Evolutionary conservation across 2,888 invertebrate species (phyloP), one percentile per base, ranked within the genome.

Genomic region (Ochlodes sylvanus): DNA sequence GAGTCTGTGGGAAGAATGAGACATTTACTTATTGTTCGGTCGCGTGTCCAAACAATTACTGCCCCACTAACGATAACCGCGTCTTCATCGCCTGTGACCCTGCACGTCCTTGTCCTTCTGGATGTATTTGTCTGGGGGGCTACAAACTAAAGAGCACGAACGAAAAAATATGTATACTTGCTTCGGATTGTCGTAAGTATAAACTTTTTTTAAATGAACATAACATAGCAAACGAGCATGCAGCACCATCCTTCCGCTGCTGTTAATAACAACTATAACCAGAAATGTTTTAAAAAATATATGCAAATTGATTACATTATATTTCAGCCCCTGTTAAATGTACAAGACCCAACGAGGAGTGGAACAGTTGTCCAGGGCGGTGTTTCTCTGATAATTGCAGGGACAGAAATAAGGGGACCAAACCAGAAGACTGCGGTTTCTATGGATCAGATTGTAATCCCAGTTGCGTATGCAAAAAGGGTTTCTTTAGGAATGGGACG

Each of bases 171-270:
- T 86, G 85, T 72, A 75, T 85, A 7, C 65, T 81, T 3, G 75
- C 81, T 66, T 74, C 77, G 0, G 83, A 83, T 19, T 85, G 84
- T 66, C 80, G 84, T 84, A 77, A 77, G 83, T 78, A 63, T 52
- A 2, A 50, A 47, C n/a, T 50, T n/a, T n/a, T n/a, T n/a, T n/a
- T n/a, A 27, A 34, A n/a, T n/a, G n/a, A n/a, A n/a, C n/a, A n/a
- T n/a, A n/a, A n/a, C n/a, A n/a, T n/a, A n/a, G n/a, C n/a, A n/a
- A n/a, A n/a, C n/a, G n/a, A n/a, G n/a, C n/a, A n/a, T n/a, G n/a
- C n/a, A n/a, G n/a, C n/a, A n/a, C n/a, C n/a, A n/a, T n/a, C n/a
- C n/a, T n/a, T n/a, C n/a, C n/a, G n/a, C n/a, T n/a, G n/a, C n/a
- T n/a, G n/a, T n/a, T n/a, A n/a, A n/a, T n/a, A n/a, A n/a, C n/a